Base-by-base conservation (phyloP, 2,888 invertebrate genomes). In the Perdita meconis region DNA sequence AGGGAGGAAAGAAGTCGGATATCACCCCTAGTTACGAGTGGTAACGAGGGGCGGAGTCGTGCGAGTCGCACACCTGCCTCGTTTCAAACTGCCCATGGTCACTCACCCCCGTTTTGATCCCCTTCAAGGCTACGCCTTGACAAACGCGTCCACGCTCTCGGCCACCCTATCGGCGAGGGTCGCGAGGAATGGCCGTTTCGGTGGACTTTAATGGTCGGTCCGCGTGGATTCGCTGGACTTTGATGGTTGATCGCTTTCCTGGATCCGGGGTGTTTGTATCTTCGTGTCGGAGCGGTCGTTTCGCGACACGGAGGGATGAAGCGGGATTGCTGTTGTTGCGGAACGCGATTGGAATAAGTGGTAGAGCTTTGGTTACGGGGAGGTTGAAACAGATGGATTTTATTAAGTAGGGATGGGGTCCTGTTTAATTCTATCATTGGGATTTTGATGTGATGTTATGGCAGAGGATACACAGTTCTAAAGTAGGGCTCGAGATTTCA, bases 41-140 rank as follows among this genome's bases (percentile, higher is more conserved):
- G 90, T 90, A 89, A 90, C 90, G 85, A 90, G 91, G 91, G 92
- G 92, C 91, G 92, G 92, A 91, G 91, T 89, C 88, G 78, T 57
- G 75, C 74, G 80, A 73, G 74, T 76, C 79, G 82, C 87, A 87
- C 89, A 90, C 90, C 89, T 89, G 89, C 87, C 86, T 63, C 70
- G 89, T 85, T 85, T 63, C 76, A 66, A 68, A 68, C 82, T 81
- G 77, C 73, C 74, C 72, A 63, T 75, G 78, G 73, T 84, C 77
- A 77, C 75, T 80, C 72, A 60, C 72, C 78, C 75, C 76, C 63
- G 56, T 79, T 81, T 81, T 76, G 80, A 82, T 76, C 81, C 83
- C 72, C 63, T 79, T 61, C 60, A 66, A 75, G 72, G 75, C 74
- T 77, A 78, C 85, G 85, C 76, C 86, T 81, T 86, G 83, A 85